Conservation (phyloP, 1,140 invertebrate species). For the Gonatopus flavifemur region DNA sequence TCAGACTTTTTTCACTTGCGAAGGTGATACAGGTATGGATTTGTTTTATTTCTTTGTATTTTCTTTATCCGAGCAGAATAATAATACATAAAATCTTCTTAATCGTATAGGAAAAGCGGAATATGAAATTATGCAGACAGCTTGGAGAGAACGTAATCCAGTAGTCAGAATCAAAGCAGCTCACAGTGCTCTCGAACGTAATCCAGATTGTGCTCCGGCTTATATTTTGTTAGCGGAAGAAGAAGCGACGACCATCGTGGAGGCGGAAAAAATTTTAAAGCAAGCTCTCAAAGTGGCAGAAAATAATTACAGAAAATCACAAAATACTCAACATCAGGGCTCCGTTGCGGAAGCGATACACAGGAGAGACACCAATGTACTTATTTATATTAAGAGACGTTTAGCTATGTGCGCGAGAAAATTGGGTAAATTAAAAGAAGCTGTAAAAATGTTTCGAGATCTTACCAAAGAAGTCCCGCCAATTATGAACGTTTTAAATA, state of each 20-base stretch:
- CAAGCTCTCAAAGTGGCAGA: conserved; percentile 88
- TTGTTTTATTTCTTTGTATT: background rate
- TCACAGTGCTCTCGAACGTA: conserved; percentile 85
- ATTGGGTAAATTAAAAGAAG: conserved; percentile 90
- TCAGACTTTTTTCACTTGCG: conserved; percentile 97
- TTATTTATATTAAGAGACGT: conserved; percentile 93
- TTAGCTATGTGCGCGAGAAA: conserved; percentile 97
- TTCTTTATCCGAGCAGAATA: background rate
- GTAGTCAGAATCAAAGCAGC: conserved; percentile 89
- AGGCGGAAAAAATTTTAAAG: conserved; percentile 86
- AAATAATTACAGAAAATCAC: conserved; percentile 80
- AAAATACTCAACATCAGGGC: conserved; percentile 78
- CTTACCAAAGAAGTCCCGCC: conserved; percentile 95
- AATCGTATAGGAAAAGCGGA: conserved; percentile 72
- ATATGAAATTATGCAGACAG: conserved; percentile 97
- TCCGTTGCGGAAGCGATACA: conserved; percentile 76
- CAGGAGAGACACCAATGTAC: conserved; percentile 90
- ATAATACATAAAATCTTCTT: background rate
- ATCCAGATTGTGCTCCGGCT: conserved; percentile 93
- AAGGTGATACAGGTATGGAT: conserved; percentile 68
- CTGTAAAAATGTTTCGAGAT: conserved; percentile 96
- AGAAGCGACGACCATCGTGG: conserved; percentile 88
- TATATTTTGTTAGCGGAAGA: conserved; percentile 96
- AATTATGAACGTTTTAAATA: conserved; percentile 94
- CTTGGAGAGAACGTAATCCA: conserved; percentile 95